Base-by-base conservation (phyloP, 2,888 invertebrate species). In the Drosophila acutilabella region DNA sequence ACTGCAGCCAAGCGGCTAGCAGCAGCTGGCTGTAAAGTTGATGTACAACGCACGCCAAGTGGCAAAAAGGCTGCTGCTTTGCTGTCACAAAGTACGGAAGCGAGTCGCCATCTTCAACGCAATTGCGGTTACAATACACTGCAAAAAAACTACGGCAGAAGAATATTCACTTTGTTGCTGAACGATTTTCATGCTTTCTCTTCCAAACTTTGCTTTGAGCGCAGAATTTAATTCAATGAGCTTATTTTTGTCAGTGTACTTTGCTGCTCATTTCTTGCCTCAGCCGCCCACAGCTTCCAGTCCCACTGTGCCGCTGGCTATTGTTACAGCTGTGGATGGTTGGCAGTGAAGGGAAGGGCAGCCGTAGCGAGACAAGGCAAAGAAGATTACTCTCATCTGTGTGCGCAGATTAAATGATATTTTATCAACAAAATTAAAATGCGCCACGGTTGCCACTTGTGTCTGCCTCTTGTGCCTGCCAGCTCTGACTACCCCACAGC, bases 351-450 rank as follows among this genome's bases (percentile, higher is more conserved):
- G 36, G 36, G 10, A 1, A 36, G 14, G 6, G 33, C n/a, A 20
- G 5, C 18, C 10, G 4, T 4, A 11, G 16, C 7, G 30, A 30
- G 30, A 30, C 30, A 4, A 11, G 11, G 36, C 20, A 7, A 51
- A 13, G n/a, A 36, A 26, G 38, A 45, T 47, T 47, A 47, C 45
- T 52, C 53, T 72, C 76, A 75, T 64, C 76, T 76, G 77, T 72
- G 73, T 50, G 75, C 74, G 56, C 68, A 83, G 84, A 86, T 85
- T 83, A 86, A 83, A 81, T 84, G 78, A 73, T 79, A 84, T 85
- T 85, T 85, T 87, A 85, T 78, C 87, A 84, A 74, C 78, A 78
- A 86, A 80, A 83, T 86, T 78, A 80, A 83, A 85, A 85, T 81
- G 78, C 79, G 59, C 71, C 61, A 52, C 30, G 58, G 61, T 30